Base-by-base conservation (phyloP, 2,113 vertebrate species). In the Tursiops truncatus region DNA sequence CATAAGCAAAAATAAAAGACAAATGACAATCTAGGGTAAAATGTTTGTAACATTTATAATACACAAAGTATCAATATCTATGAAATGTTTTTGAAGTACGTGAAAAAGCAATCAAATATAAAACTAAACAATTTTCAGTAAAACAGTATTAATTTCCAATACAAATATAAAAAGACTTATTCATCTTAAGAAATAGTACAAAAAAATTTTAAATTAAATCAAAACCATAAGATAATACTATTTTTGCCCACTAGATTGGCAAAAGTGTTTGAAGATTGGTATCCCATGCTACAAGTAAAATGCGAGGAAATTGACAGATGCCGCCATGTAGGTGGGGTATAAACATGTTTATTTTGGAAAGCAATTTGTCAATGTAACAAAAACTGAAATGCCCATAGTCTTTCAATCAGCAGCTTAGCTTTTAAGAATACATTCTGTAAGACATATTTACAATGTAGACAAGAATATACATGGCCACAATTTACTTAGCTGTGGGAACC, bases 1-100 rank as follows among this genome's bases (percentile, higher is more conserved):
- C 15, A 47, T 76, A 77, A 81, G 10, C 28, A 92, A 94, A 74
- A 96, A 88, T 50, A 70, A 95, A 94, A 92, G 20, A 74, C 44
- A 77, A 92, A 36, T 67, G 11, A 23, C 6, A 70, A 81, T 47
- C 58, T 81, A 68, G 17, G 7, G 41, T 80, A 82, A 94, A 92
- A 60, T 65, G 6, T 47, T 87, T 88, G 1, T 58, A 91, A 83
- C 33, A 73, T 89, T 62, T 91, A 41, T 47, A 84, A 77, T 25
- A 71, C 11, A 63, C 11, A 88, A 62, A 68, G 0, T 94, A 81
- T 71, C 67, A 62, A 86, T 71, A 89, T 47, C 23, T 25, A 79
- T 84, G 18, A 88, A 83, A 74, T 47, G 44, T 21, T 21, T 84
- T 85, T 44, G 23, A 87, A 93, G 23, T 77, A 79, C 74, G 41